phyloP scores from a whole-genome alignment of 2,113 vertebrate species.

The Geothlypis trichas region DNA sequence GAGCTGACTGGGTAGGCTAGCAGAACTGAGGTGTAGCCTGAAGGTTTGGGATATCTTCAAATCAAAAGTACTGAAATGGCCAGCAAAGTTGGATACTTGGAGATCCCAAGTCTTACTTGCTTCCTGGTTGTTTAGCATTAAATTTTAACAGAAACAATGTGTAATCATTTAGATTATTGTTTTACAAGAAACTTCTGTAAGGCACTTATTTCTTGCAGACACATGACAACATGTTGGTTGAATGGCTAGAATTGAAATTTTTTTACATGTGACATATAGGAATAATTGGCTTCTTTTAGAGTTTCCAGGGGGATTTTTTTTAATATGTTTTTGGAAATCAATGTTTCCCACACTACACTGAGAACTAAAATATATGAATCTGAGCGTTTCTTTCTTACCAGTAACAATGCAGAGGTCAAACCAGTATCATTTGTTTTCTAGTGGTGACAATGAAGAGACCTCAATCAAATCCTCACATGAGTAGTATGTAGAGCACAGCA shows the following conservation, averaged over 20 bases:
- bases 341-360: neutral
- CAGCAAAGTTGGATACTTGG: neutral
- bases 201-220: neutral
- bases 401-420: neutral
- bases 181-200: neutral
- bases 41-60: neutral
- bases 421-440: neutral
- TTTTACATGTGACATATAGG: neutral
- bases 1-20: neutral
- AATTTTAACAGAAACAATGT: neutral
- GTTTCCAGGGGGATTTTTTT: neutral
- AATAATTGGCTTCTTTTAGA: neutral
- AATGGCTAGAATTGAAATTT: neutral
- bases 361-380: neutral
- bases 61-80: neutral
- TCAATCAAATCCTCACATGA: fast-evolving
- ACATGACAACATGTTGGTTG: neutral
- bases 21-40: neutral
- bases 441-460: neutral
- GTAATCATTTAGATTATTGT: neutral
- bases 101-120: neutral
- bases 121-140: neutral
- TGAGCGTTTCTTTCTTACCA: neutral
- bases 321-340: neutral
- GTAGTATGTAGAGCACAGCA: neutral